Conservation (phyloP, 2,797 vertebrate species). For the Streptopelia turtur region DNA sequence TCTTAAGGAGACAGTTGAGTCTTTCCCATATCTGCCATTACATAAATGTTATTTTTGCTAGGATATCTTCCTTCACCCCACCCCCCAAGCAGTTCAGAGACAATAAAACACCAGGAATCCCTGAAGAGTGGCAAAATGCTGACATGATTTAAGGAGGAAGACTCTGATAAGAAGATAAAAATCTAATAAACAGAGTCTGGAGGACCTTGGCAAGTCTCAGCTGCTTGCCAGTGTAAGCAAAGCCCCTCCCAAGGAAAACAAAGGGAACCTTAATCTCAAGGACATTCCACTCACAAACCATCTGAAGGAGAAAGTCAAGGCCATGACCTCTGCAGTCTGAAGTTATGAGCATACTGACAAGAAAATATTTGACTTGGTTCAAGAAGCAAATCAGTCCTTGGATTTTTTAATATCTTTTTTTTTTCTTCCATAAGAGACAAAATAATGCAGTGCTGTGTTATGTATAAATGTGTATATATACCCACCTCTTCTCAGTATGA, state of each 20-base stretch:
- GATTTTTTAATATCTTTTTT: slow-evolving; percentile 77
- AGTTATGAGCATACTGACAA: slow-evolving; percentile 83
- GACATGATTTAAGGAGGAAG: slow-evolving; percentile 85
- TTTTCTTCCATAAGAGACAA: slow-evolving; percentile 64
- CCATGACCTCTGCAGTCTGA: slow-evolving; percentile 79
- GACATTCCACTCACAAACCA: slow-evolving; percentile 81
- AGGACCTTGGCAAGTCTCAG: slow-evolving; percentile 82
- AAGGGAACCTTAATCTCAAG: slow-evolving; percentile 79
- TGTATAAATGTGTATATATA: not conserved
- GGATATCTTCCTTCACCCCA: slow-evolving; percentile 62
- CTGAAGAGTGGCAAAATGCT: slow-evolving; percentile 83
- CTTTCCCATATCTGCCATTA: slow-evolving; percentile 60
- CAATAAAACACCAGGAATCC: slow-evolving; percentile 85
- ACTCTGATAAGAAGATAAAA: slow-evolving; percentile 87
- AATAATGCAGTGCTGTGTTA: slow-evolving; percentile 37
- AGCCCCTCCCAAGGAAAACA: slow-evolving; percentile 83
- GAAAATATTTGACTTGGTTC: slow-evolving; percentile 86
- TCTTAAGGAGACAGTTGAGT: not conserved
- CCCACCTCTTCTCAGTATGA: not conserved
- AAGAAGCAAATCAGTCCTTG: slow-evolving; percentile 78
- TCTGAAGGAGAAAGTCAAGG: slow-evolving; percentile 82
- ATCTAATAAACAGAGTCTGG: slow-evolving; percentile 86
- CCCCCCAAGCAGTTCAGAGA: slow-evolving; percentile 79
- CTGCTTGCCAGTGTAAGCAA: slow-evolving; percentile 82
- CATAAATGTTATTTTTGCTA: slow-evolving; percentile 76